Evolutionary conservation across 2,888 invertebrate species (phyloP).

Genomic region (Yponomeuta plumbellus): DNA sequence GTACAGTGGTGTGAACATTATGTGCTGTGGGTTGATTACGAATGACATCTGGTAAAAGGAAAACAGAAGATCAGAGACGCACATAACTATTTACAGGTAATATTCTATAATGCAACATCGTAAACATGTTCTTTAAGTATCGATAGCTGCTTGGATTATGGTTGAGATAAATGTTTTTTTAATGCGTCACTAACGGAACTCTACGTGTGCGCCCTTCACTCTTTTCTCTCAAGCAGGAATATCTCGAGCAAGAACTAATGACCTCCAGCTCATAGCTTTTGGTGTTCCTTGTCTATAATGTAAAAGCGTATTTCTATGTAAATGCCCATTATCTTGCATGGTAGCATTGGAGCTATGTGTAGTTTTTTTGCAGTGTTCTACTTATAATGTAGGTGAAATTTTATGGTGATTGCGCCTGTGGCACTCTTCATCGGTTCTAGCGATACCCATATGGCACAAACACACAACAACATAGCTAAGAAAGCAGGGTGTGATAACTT

Average conservation of each 20-base stretch:
- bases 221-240: constrained; percentile 51
- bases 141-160: constrained; percentile 15
- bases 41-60: constrained; percentile 67
- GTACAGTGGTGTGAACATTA: constrained; percentile 45
- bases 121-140: constrained; percentile 13
- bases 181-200: constrained; percentile 34
- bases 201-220: constrained; percentile 52
- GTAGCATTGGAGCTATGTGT: neutral
- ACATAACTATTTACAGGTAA: constrained; percentile 42
- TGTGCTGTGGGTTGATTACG: constrained; percentile 68
- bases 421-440: too few species aligned
- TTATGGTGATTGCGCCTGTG: constrained; percentile 48
- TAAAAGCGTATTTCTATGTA: constrained; percentile 1
- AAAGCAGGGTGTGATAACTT: too few species aligned
- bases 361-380: constrained; percentile 30
- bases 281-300: constrained; percentile 32
- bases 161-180: constrained; percentile 14
- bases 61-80: constrained; percentile 48
- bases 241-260: constrained; percentile 55
- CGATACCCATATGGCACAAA: too few species aligned
- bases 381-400: constrained; percentile 48
- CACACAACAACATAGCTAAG: too few species aligned
- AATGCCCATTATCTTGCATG: neutral
- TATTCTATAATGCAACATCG: constrained; percentile 19
- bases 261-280: constrained; percentile 53